Conservation (phyloP, 2,113 vertebrate genomes). For the Haliaeetus leucogaster region DNA sequence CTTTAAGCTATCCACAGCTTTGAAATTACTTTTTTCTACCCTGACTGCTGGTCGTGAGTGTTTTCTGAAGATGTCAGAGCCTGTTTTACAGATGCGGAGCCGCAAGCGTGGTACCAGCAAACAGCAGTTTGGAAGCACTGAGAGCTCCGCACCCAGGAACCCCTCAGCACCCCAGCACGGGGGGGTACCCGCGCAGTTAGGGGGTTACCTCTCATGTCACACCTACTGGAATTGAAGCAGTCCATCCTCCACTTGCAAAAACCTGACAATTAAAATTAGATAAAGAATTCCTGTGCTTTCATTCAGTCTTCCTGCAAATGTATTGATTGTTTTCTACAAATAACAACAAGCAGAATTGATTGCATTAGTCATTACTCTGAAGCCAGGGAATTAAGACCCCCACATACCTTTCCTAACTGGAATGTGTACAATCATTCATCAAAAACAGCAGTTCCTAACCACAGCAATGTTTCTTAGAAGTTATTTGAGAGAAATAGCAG, state of each 20-base stretch:
- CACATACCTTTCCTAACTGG: neutral
- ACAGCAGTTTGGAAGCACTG: fast-evolving
- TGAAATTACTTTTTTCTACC: neutral
- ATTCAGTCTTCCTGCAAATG: fast-evolving
- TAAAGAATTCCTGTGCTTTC: neutral
- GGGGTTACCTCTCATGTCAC: neutral
- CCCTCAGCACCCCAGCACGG: fast-evolving
- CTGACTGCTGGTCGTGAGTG: fast-evolving
- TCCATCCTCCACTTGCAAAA: neutral
- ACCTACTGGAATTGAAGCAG: fast-evolving
- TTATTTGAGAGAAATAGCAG: neutral
- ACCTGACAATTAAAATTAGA: neutral
- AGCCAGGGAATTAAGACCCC: neutral
- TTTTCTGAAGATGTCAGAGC: neutral
- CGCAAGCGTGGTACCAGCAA: fast-evolving
- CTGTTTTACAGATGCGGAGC: fast-evolving
- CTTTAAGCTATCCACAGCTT: neutral
- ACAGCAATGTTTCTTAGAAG: neutral
- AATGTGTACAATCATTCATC: neutral
- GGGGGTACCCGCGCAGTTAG: fast-evolving
- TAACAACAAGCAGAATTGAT: neutral
- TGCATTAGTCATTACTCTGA: neutral
- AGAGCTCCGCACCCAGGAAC: neutral
- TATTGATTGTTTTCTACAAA: neutral
- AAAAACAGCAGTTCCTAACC: neutral